Evolutionary conservation across 1,140 invertebrate species (phyloP).

Genomic region (Drosophila kikkawai): DNA sequence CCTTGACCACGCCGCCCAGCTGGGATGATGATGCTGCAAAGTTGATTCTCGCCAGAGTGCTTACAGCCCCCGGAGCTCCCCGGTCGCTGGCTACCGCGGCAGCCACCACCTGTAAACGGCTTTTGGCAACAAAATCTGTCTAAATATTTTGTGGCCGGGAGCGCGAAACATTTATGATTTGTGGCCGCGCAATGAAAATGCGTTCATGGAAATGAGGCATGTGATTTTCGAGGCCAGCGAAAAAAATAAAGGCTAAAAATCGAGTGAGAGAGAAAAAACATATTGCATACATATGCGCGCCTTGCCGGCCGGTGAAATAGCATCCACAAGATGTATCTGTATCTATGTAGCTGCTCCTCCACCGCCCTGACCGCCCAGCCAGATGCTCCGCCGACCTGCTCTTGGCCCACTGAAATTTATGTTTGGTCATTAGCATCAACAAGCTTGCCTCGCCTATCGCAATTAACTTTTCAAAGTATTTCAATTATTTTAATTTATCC

Average conservation of each 20-base stretch:
- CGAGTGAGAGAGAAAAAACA: slow-evolving; percentile 54
- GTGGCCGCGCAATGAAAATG: slow-evolving; percentile 70
- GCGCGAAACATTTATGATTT: slow-evolving; percentile 67
- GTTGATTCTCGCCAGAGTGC: slow-evolving; percentile 31
- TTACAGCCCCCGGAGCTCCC: neutral
- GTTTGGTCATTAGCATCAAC: slow-evolving; percentile 80
- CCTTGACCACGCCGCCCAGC: slow-evolving; percentile 77
- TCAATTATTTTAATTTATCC: slow-evolving; percentile 83
- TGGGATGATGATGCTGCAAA: slow-evolving; percentile 71
- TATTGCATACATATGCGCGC: slow-evolving; percentile 82
- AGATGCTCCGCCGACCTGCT: slow-evolving; percentile 14
- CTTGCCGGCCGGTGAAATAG: slow-evolving; percentile 65
- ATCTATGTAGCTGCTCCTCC: slow-evolving; percentile 20
- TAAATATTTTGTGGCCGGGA: slow-evolving; percentile 71
- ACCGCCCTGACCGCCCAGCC: slow-evolving; percentile 14
- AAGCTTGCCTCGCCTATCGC: slow-evolving; percentile 67
- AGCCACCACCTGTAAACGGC: slow-evolving; percentile 71
- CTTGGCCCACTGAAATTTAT: slow-evolving; percentile 67
- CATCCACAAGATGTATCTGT: slow-evolving; percentile 25
- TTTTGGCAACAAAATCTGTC: slow-evolving; percentile 64
- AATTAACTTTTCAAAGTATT: slow-evolving; percentile 79
- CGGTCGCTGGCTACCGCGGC: neutral
- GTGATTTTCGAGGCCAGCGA: slow-evolving; percentile 34
- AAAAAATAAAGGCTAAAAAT: slow-evolving; percentile 12
- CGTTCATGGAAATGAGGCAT: slow-evolving; percentile 65